These are phyloP conservation scores for Phrixothrix hirtus DNA, from an alignment of 2,888 invertebrate genomes.

Conservation along the genomic window DNA sequence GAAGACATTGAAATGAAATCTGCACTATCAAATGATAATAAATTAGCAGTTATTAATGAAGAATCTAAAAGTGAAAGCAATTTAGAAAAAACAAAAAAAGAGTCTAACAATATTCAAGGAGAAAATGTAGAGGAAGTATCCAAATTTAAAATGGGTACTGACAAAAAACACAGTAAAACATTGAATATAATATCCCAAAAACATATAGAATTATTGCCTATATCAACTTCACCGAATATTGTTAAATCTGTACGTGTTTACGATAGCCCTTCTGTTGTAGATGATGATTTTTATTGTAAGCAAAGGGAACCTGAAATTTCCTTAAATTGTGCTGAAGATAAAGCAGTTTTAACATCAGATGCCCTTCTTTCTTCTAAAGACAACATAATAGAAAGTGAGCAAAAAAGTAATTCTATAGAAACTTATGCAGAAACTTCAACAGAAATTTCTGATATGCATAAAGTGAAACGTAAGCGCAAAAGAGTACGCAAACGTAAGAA, in stretches of 20 bases:
- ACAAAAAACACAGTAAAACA: neutral
- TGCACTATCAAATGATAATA: too few relatives aligned
- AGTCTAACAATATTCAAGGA: neutral
- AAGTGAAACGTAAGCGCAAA: conserved; percentile 9
- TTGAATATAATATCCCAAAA: neutral
- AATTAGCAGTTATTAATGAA: too few relatives aligned
- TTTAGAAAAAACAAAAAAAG: too few relatives aligned
- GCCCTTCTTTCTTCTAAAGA: neutral
- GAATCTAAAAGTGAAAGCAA: too few relatives aligned
- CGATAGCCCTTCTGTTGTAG: neutral
- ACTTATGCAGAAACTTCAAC: neutral
- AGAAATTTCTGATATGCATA: neutral
- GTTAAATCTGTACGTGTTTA: conserved; percentile 5
- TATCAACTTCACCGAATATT: conserved; percentile 14
- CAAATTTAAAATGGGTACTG: too few relatives aligned
- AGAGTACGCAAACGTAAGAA: conserved; percentile 4
- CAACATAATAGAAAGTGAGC: neutral
- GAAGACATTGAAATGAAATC: too few relatives aligned
- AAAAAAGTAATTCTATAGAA: neutral
- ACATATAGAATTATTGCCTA: conserved; percentile 7
- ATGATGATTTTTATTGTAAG: neutral
- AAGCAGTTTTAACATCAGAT: neutral
- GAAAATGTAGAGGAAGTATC: neutral
- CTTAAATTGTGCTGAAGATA: neutral
- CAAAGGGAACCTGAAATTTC: neutral